Percentiles rank a stretch among this genome's conserved stretches.
Conservation (phyloP, 2,113 vertebrate genomes). For the Zosterops borbonicus region DNA sequence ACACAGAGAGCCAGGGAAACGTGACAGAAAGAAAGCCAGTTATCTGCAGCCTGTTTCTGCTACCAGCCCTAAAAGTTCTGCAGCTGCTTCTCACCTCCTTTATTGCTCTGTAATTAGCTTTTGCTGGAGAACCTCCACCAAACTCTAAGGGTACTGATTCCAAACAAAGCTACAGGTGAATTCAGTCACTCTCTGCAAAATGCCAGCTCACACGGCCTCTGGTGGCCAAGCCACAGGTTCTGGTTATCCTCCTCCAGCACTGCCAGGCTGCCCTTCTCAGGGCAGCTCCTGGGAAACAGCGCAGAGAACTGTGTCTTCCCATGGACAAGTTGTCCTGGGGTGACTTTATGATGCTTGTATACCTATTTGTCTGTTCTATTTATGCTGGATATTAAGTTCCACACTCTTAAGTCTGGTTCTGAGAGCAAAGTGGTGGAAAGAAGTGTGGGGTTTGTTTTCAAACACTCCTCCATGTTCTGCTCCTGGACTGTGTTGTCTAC, state of each 20-base stretch:
- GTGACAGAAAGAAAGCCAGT: background rate
- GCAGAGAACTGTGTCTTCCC: fast-evolving
- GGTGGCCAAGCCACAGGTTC: background rate
- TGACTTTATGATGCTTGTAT: background rate
- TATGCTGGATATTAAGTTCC: background rate
- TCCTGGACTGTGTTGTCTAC: background rate
- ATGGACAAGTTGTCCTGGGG: background rate
- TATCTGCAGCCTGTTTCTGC: background rate
- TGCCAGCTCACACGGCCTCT: background rate
- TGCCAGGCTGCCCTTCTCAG: background rate
- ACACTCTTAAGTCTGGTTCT: background rate
- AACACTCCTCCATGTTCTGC: background rate
- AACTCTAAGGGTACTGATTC: fast-evolving
- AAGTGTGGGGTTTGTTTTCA: background rate
- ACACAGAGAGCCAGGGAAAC: background rate
- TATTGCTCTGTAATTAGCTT: background rate
- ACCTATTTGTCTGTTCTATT: background rate
- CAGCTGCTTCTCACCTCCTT: background rate
- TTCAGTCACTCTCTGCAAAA: background rate
- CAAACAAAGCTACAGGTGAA: background rate
- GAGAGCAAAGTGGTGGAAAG: background rate
- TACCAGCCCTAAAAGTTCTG: background rate
- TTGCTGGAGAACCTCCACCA: background rate
- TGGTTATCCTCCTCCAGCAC: fast-evolving
- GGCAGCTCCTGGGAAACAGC: background rate